Conservation (phyloP, 2,797 vertebrate genomes). For the Podarcis siculus region DNA sequence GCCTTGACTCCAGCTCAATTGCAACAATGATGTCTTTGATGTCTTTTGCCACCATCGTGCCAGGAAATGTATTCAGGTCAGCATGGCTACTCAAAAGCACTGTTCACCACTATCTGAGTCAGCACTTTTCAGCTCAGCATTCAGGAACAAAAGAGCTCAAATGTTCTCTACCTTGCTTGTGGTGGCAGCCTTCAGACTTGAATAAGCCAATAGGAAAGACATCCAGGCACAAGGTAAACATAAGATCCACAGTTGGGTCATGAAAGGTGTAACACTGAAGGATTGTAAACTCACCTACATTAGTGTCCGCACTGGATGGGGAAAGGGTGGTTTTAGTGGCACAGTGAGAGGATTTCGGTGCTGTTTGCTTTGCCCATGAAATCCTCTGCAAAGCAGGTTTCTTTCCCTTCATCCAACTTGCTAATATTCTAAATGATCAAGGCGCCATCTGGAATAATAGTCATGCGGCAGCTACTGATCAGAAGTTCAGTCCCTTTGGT, state of each 20-base stretch:
- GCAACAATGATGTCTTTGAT: constrained; percentile 84
- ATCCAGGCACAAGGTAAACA: constrained; percentile 93
- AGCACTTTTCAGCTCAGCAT: constrained; percentile 86
- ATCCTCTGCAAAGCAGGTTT: constrained; percentile 98
- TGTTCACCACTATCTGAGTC: constrained; percentile 97
- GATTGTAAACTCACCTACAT: constrained; percentile 91
- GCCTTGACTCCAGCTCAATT: constrained; percentile 94
- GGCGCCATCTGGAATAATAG: constrained; percentile 86
- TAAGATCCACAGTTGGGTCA: constrained; percentile 96
- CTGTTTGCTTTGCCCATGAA: constrained; percentile 98
- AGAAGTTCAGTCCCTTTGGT: neutral
- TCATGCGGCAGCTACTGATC: constrained; percentile 85
- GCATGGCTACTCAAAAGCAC: constrained; percentile 84
- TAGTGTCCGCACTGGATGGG: constrained; percentile 94
- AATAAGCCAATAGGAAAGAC: constrained; percentile 88
- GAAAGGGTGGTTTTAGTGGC: constrained; percentile 96
- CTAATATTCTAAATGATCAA: constrained; percentile 94
- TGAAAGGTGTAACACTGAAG: constrained; percentile 95
- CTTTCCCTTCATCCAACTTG: constrained; percentile 93
- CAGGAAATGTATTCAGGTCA: constrained; percentile 94
- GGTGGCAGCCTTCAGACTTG: constrained; percentile 81
- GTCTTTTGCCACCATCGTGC: constrained; percentile 89
- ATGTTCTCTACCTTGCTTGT: constrained; percentile 86
- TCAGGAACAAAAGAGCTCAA: constrained; percentile 88
- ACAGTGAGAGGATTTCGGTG: constrained; percentile 91